These are phyloP conservation scores for Hyperoplus immaculatus DNA, from an alignment of 2,797 vertebrate species.

Conservation along the genomic window DNA sequence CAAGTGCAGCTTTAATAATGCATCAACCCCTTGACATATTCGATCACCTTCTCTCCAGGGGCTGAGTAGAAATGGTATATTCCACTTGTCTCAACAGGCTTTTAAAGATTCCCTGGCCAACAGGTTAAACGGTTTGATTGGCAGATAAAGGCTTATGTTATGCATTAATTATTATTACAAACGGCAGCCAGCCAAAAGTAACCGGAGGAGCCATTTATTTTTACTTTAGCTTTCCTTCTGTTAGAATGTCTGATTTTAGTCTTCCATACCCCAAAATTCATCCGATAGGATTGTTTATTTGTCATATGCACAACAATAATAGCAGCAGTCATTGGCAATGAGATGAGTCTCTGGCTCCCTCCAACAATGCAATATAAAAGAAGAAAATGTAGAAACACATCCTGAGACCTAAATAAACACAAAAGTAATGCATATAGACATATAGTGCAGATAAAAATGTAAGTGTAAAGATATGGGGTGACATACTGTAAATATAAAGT, in stretches of 20 bases:
- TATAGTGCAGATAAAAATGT: no score
- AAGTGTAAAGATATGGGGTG: no score
- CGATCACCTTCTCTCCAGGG: background rate
- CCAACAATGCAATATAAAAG: no score
- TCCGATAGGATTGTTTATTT: background rate
- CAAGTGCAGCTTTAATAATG: background rate
- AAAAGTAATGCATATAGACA: no score
- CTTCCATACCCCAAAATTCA: background rate
- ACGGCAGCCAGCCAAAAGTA: constrained; percentile 12
- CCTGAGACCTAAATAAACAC: no score
- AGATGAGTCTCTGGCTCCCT: background rate
- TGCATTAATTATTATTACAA: constrained; percentile 39
- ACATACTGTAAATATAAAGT: no score
- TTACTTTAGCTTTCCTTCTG: background rate
- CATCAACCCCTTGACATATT: constrained; percentile 2
- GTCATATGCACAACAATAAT: no score
- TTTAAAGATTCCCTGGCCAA: constrained; percentile 16
- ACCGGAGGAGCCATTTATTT: background rate
- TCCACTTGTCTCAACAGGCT: constrained; percentile 19
- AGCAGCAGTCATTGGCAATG: no score
- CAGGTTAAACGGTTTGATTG: constrained; percentile 35
- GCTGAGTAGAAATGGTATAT: constrained; percentile 17
- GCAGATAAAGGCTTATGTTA: constrained; percentile 1
- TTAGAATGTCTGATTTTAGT: background rate
- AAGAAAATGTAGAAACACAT: no score